Evolutionary conservation across 2,113 vertebrate species (phyloP).

Genomic region (Hipposideros armiger): DNA sequence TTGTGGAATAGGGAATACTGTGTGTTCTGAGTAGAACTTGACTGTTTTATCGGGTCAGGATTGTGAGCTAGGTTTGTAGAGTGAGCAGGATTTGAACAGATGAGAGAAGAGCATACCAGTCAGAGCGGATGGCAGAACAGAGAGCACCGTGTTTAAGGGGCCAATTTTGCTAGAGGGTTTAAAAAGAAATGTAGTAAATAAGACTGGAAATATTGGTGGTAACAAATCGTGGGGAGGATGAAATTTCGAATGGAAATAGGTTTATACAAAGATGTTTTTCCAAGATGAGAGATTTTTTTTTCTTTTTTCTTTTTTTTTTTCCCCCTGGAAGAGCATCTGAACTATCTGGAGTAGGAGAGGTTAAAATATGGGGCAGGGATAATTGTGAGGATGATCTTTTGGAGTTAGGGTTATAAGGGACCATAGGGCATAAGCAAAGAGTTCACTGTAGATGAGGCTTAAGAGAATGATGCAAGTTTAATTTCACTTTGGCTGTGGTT

Average conservation of each 20-base stretch:
- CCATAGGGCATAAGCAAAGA: not conserved
- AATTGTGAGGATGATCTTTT: not conserved
- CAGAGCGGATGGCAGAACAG: not conserved
- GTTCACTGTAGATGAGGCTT: slow-evolving; percentile 11
- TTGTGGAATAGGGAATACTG: not conserved
- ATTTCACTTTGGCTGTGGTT: slow-evolving; percentile 43
- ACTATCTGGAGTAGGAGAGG: not conserved
- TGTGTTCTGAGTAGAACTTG: not conserved
- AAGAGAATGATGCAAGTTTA: not conserved
- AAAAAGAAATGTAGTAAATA: not conserved
- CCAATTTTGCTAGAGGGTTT: not conserved
- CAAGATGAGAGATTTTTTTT: not conserved
- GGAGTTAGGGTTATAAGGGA: not conserved
- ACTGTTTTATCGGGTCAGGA: not conserved
- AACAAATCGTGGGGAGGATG: not conserved
- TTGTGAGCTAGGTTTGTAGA: not conserved
- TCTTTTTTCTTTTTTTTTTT: not conserved
- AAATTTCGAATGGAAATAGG: slow-evolving; percentile 26
- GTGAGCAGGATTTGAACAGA: not conserved
- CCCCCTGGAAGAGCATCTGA: not conserved
- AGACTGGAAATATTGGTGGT: not conserved
- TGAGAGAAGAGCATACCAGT: not conserved
- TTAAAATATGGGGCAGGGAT: not conserved
- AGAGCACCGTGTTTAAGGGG: not conserved
- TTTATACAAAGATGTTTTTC: not conserved